Evolutionary conservation across 1,140 invertebrate genomes (phyloP).

Genomic region (Nebria ingens): DNA sequence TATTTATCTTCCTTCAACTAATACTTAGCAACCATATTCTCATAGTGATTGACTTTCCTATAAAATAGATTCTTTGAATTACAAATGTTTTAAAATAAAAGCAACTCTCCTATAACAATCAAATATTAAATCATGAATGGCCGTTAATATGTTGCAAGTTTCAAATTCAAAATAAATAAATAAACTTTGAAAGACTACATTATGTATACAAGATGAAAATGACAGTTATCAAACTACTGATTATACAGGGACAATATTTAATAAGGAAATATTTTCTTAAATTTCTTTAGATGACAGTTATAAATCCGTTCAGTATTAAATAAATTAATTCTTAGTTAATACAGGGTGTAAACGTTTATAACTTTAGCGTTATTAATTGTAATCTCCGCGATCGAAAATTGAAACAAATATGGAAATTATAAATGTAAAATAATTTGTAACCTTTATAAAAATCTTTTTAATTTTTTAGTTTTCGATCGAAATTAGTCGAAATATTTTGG

Average conservation of each 20-base stretch:
- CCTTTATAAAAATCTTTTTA: background rate
- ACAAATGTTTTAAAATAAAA: no score
- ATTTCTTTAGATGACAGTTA: slow-evolving; percentile 2
- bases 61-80: no score
- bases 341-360: slow-evolving; percentile 2
- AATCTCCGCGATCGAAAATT: background rate
- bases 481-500: slow-evolving; percentile 7
- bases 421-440: background rate
- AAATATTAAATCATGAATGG: no score
- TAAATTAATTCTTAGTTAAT: slow-evolving; percentile 6
- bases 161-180: no score
- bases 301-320: slow-evolving; percentile 8
- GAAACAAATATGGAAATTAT: background rate
- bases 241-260: slow-evolving; percentile 5
- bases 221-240: background rate
- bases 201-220: slow-evolving; percentile 7
- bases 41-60: no score
- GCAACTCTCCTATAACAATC: no score
- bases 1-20: no score
- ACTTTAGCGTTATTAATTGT: background rate
- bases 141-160: no score
- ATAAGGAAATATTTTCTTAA: background rate
- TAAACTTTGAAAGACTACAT: slow-evolving; percentile 2
- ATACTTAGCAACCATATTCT: no score
- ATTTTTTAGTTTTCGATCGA: background rate